A percentile compares a stretch with the other conserved stretches of the same genome.
These are phyloP conservation scores for Brachynemurus nebulosus DNA, from an alignment of 2,888 invertebrate genomes.

Conservation along the genomic window DNA sequence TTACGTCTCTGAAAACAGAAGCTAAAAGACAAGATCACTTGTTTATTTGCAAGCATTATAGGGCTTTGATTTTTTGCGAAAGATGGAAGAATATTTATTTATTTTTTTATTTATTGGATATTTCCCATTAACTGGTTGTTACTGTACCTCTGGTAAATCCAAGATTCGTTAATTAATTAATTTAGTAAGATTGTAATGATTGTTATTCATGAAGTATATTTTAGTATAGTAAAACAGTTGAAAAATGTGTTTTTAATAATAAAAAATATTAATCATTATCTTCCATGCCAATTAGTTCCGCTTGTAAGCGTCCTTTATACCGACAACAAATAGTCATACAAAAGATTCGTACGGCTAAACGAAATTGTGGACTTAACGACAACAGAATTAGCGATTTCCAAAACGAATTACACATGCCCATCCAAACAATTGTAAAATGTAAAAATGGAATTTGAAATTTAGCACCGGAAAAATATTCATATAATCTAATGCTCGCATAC, in stretches of 20 bases:
- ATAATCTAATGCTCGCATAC: slow-evolving; percentile 68
- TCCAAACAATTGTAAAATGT: slow-evolving; percentile 88
- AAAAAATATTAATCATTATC: slow-evolving; percentile 54
- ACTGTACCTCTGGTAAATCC: too few species aligned
- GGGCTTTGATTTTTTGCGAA: too few species aligned
- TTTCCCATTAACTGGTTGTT: too few species aligned
- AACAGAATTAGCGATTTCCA: slow-evolving; percentile 90
- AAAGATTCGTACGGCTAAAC: slow-evolving; percentile 73
- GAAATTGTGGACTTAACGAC: slow-evolving; percentile 83
- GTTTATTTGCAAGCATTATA: too few species aligned
- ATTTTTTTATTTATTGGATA: too few species aligned
- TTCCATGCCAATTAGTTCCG: slow-evolving; percentile 74
- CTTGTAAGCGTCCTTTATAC: slow-evolving; percentile 68
- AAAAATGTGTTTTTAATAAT: background rate
- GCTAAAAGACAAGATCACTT: too few species aligned
- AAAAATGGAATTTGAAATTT: slow-evolving; percentile 55
- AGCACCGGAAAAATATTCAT: slow-evolving; percentile 52
- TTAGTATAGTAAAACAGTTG: too few species aligned
- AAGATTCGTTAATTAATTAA: too few species aligned
- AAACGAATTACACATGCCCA: slow-evolving; percentile 87
- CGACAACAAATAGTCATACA: slow-evolving; percentile 83
- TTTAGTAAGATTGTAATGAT: too few species aligned
- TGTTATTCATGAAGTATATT: too few species aligned
- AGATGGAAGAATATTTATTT: too few species aligned
- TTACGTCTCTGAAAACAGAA: too few species aligned